Evolutionary conservation across 2,888 invertebrate genomes (phyloP).

Genomic region (Dolomedes plantarius): DNA sequence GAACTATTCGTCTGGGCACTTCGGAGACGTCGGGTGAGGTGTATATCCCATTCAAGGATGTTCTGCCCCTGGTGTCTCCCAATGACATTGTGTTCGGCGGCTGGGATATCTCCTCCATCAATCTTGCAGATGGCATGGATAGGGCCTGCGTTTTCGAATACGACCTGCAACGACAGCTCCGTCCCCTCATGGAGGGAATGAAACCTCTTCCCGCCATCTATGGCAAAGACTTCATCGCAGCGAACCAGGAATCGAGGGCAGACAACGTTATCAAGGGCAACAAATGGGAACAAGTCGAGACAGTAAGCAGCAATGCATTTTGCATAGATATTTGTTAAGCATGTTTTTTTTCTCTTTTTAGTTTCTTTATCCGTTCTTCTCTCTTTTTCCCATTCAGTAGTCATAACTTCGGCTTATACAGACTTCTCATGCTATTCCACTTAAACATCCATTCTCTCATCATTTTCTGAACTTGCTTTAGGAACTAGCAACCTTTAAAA

Average conservation of each 20-base stretch:
- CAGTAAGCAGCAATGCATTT: no score
- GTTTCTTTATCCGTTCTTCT: no score
- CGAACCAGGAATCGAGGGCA: slow-evolving; percentile 91
- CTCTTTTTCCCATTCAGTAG: no score
- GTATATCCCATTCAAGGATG: slow-evolving; percentile 86
- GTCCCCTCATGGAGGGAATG: slow-evolving; percentile 83
- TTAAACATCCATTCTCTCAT: no score
- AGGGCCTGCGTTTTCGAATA: slow-evolving; percentile 91
- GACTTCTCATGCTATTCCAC: no score
- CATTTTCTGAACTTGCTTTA: no score
- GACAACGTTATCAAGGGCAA: slow-evolving; percentile 85
- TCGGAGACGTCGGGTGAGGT: slow-evolving; percentile 80
- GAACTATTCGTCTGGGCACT: slow-evolving; percentile 89
- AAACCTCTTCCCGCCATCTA: slow-evolving; percentile 92
- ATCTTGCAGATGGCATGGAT: slow-evolving; percentile 90
- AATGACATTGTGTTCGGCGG: slow-evolving; percentile 90
- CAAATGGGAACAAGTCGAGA: slow-evolving; percentile 83
- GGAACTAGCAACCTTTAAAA: no score
- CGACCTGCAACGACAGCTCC: slow-evolving; percentile 86
- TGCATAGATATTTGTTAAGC: no score
- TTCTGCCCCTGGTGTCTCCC: slow-evolving; percentile 93
- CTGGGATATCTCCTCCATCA: slow-evolving; percentile 82
- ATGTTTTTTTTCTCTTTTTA: no score
- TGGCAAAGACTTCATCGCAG: slow-evolving; percentile 94
- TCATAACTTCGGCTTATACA: no score